Conservation (phyloP, 2,113 vertebrate species). For the Corydoras sp. region DNA sequence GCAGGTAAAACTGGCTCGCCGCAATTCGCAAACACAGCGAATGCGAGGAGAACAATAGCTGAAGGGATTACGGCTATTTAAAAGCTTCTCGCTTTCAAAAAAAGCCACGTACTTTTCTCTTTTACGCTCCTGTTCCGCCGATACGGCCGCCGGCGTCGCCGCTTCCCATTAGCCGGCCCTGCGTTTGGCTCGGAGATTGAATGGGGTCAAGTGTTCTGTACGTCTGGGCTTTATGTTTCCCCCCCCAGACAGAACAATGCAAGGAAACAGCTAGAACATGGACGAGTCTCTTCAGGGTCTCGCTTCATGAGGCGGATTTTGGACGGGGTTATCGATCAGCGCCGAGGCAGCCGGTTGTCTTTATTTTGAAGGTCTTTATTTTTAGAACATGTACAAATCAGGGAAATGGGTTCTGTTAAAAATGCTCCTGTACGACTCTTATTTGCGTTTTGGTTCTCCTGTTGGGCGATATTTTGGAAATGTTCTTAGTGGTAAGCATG, state of each 20-base stretch:
- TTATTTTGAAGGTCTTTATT: too few relatives aligned
- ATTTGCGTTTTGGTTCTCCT: too few relatives aligned
- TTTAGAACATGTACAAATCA: too few relatives aligned
- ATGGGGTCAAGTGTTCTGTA: background rate
- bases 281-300: background rate
- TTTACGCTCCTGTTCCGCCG: slow-evolving; percentile 22
- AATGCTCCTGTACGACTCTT: too few relatives aligned
- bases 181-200: background rate
- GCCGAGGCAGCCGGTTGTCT: too few relatives aligned
- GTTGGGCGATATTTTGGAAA: too few relatives aligned
- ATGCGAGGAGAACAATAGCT: slow-evolving; percentile 28
- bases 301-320: too few relatives aligned
- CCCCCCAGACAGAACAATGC: background rate
- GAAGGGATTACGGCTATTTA: slow-evolving; percentile 35
- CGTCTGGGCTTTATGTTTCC: background rate
- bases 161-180: slow-evolving; percentile 6
- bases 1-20: slow-evolving; percentile 31
- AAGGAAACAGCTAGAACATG: background rate
- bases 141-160: slow-evolving; percentile 20
- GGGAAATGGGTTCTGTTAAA: too few relatives aligned
- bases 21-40: background rate
- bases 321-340: too few relatives aligned
- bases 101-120: slow-evolving; percentile 22
- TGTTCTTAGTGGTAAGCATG: too few relatives aligned
- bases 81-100: background rate